A percentile compares a stretch with the other conserved stretches of the same genome.
Evolutionary conservation across 2,888 invertebrate species (phyloP).

Genomic region (Tromatobia lineatoria): DNA sequence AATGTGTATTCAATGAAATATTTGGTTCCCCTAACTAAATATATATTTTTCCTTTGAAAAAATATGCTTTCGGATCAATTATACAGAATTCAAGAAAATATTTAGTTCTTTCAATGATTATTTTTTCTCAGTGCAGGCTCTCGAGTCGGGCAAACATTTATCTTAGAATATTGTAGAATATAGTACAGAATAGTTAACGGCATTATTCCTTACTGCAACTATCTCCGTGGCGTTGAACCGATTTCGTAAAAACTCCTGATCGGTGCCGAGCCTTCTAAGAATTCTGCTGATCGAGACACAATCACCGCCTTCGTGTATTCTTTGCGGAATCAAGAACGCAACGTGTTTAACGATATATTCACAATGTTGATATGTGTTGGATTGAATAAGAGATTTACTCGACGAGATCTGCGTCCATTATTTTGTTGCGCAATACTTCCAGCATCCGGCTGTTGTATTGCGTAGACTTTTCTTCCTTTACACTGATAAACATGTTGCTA

Average conservation of each 20-base stretch:
- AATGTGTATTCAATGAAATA: no score
- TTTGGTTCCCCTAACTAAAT: no score
- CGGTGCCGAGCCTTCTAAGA: no score
- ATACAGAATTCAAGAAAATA: no score
- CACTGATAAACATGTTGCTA: constrained; percentile 30
- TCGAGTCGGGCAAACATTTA: background rate
- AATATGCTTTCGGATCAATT: no score
- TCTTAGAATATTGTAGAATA: no score
- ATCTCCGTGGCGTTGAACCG: background rate
- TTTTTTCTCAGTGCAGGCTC: constrained; percentile 21
- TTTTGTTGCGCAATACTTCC: constrained; percentile 62
- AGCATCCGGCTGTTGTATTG: constrained; percentile 49
- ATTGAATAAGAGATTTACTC: background rate
- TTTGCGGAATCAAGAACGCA: background rate
- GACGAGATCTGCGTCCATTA: constrained; percentile 46
- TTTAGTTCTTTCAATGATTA: no score
- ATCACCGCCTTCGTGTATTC: no score
- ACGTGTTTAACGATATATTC: constrained; percentile 11
- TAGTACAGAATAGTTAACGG: background rate
- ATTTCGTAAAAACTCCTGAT: constrained; percentile 44
- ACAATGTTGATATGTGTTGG: background rate
- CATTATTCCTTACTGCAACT: background rate
- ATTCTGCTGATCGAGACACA: no score
- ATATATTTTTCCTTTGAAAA: no score
- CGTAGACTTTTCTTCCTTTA: constrained; percentile 10